phyloP scores from a whole-genome alignment of 1,140 invertebrate species.

The Lepidotrigona ventralis region DNA sequence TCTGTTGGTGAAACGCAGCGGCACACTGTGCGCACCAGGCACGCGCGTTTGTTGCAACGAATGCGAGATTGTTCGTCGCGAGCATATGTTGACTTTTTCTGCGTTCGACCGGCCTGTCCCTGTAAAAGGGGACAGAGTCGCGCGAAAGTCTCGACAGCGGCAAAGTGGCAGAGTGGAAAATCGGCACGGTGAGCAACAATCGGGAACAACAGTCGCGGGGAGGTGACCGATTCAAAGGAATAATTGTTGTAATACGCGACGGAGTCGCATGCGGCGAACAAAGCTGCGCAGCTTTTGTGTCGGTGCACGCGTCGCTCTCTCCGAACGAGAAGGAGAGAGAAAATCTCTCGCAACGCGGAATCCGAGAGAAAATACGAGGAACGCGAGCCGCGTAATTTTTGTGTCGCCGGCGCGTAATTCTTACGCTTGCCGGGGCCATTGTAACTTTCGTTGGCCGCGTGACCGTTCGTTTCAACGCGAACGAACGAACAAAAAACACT shows the following conservation, averaged over 20 bases:
- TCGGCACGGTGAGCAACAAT: slow-evolving; percentile 20
- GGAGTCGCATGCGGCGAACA: slow-evolving; percentile 1
- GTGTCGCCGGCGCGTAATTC: slow-evolving; percentile 24
- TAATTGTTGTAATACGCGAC: slow-evolving; percentile 10
- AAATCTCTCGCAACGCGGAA: slow-evolving; percentile 4
- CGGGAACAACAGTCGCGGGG: background rate
- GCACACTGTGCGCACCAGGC: background rate
- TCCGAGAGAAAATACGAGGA: slow-evolving; percentile 14
- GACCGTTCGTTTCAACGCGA: background rate
- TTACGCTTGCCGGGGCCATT: slow-evolving; percentile 5
- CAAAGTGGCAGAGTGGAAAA: slow-evolving; percentile 21
- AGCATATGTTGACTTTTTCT: slow-evolving; percentile 9
- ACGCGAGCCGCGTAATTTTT: slow-evolving; percentile 4
- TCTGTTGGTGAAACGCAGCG: background rate
- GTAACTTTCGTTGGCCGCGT: background rate
- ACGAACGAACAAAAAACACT: background rate
- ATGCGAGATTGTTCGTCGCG: background rate
- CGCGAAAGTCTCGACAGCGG: background rate
- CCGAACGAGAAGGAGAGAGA: background rate
- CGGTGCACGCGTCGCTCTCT: background rate
- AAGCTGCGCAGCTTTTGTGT: slow-evolving; percentile 4
- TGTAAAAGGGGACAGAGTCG: background rate
- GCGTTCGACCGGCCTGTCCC: background rate
- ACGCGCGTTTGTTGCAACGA: background rate
- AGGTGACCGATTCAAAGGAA: background rate